Percentiles rank a stretch among this genome's conserved stretches.
Evolutionary conservation across 2,113 vertebrate species (phyloP).

Genomic region (Synchiropus splendidus): DNA sequence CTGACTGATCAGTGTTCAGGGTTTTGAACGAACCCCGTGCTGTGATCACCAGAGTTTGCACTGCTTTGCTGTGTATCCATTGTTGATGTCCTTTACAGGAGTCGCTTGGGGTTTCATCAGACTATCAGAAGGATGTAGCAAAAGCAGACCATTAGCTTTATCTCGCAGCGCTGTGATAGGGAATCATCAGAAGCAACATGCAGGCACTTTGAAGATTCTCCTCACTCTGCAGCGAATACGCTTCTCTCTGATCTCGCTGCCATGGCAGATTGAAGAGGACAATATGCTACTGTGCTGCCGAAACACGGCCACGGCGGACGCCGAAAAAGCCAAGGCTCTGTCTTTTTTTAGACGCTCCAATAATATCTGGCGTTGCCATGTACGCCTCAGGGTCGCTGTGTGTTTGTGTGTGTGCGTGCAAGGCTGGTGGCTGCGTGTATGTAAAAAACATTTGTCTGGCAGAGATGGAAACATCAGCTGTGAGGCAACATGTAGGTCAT

Average conservation of each 20-base stretch:
- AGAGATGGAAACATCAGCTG: constrained; percentile 30
- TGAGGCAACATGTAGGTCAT: constrained; percentile 23
- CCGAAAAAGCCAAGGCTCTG: constrained; percentile 22
- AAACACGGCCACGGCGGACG: constrained; percentile 25
- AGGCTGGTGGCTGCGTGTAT: constrained; percentile 6
- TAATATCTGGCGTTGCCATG: constrained; percentile 54
- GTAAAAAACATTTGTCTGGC: constrained; percentile 24
- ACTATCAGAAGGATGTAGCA: constrained; percentile 18
- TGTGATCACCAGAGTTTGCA: no score
- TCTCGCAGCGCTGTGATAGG: constrained; percentile 17
- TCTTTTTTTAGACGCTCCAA: constrained; percentile 58
- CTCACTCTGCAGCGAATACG: constrained; percentile 23
- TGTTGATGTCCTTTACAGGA: constrained; percentile 2
- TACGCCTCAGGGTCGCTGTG: constrained; percentile 39
- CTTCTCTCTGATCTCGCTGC: constrained; percentile 35
- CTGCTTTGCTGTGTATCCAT: neutral
- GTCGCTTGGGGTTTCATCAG: constrained; percentile 9
- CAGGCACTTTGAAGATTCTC: constrained; percentile 41
- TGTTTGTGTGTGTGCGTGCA: constrained; percentile 9
- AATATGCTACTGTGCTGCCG: constrained; percentile 40
- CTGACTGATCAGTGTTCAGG: no score
- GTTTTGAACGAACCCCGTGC: no score
- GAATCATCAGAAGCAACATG: constrained; percentile 33
- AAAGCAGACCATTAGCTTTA: constrained; percentile 33
- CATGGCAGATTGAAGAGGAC: constrained; percentile 32